phyloP scores from a whole-genome alignment of 2,113 vertebrate genomes.

The Dicerorhinus sumatrensis region DNA sequence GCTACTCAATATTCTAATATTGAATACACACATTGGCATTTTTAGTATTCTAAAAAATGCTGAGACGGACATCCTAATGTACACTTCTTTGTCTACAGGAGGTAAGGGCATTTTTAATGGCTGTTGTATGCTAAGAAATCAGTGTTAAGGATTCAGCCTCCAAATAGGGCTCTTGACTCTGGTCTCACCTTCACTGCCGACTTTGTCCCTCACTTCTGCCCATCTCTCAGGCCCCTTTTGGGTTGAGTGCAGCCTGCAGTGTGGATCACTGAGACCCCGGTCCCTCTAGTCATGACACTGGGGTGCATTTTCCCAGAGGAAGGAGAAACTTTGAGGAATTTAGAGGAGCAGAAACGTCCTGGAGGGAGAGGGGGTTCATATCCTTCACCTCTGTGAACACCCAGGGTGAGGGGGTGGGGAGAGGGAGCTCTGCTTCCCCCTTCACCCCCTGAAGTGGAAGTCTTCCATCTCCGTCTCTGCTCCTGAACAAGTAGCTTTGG shows the following conservation, averaged over 20 bases:
- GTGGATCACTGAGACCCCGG: neutral
- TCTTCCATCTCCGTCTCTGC: neutral
- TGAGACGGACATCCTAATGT: neutral
- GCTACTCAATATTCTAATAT: neutral
- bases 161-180: neutral
- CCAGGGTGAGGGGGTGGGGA: neutral
- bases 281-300: neutral
- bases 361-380: neutral
- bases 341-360: neutral
- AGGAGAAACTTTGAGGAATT: neutral
- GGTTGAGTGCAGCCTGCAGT: neutral
- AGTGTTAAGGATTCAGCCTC: neutral
- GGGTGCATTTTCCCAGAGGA: neutral
- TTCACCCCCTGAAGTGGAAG: neutral
- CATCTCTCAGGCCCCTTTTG: neutral
- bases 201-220: neutral
- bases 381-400: slow-evolving; percentile 8
- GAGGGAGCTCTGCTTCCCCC: neutral
- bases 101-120: neutral
- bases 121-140: neutral
- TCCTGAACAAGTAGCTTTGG: slow-evolving; percentile 9
- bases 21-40: neutral
- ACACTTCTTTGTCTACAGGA: neutral
- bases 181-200: neutral
- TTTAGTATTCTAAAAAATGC: neutral